Evolutionary conservation across 1,140 invertebrate genomes (phyloP).

Genomic region (Nasonia giraulti): DNA sequence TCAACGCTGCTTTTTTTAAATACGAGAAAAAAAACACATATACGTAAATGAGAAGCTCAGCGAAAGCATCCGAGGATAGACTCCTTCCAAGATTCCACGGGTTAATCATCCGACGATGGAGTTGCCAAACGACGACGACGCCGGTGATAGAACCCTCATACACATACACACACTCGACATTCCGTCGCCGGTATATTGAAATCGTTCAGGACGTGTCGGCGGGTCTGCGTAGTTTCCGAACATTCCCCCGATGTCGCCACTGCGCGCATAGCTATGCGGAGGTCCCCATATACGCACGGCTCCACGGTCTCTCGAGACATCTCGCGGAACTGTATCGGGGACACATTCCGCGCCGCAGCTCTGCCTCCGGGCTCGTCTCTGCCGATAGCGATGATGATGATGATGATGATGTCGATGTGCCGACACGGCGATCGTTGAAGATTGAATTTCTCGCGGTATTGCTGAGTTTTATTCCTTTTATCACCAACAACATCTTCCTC

Average conservation of each 20-base stretch:
- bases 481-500: too few species aligned
- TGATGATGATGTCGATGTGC: neutral
- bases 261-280: neutral
- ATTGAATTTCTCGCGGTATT: too few species aligned
- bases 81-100: neutral
- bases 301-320: constrained; percentile 14
- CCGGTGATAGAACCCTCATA: neutral
- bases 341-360: neutral
- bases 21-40: too few species aligned
- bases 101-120: neutral
- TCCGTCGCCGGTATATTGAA: constrained; percentile 30
- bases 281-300: neutral
- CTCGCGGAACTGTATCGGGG: neutral
- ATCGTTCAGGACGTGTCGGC: constrained; percentile 23
- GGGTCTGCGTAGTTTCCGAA: constrained; percentile 33
- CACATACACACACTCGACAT: neutral
- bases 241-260: constrained; percentile 35
- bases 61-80: neutral
- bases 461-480: too few species aligned
- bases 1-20: too few species aligned
- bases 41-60: too few species aligned
- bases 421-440: too few species aligned
- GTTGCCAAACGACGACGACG: neutral
- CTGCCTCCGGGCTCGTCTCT: neutral
- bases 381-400: neutral